These are phyloP conservation scores for Lampris incognitus DNA, from an alignment of 2,113 vertebrate species.

Conservation along the genomic window DNA sequence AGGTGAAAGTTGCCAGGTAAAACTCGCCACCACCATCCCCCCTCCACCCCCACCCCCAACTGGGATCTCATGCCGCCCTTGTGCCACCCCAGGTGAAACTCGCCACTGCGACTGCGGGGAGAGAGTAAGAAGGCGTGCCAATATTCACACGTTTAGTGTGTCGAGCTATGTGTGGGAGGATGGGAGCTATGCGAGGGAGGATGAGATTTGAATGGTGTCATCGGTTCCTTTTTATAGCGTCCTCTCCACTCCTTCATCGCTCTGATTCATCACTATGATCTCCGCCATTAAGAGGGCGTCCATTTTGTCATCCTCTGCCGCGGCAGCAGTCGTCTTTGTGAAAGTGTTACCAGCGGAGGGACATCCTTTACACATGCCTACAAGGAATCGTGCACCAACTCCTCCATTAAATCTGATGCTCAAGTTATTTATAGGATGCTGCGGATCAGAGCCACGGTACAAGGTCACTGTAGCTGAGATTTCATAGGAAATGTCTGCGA, in stretches of 20 bases:
- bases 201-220: slow-evolving; percentile 40
- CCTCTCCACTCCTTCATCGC: slow-evolving; percentile 46
- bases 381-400: slow-evolving; percentile 22
- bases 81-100: too few relatives aligned
- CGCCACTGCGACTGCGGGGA: background rate
- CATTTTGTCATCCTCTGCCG: slow-evolving; percentile 38
- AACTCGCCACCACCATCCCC: too few relatives aligned
- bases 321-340: background rate
- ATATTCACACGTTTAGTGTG: slow-evolving; percentile 41
- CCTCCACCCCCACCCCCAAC: too few relatives aligned
- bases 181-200: slow-evolving; percentile 43
- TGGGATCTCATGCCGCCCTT: too few relatives aligned
- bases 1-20: too few relatives aligned
- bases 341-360: background rate
- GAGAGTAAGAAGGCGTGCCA: slow-evolving; percentile 32
- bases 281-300: slow-evolving; percentile 31
- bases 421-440: slow-evolving; percentile 17
- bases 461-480: slow-evolving; percentile 37
- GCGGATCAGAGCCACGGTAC: slow-evolving; percentile 24
- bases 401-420: slow-evolving; percentile 57
- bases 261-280: slow-evolving; percentile 59
- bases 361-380: slow-evolving; percentile 30
- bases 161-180: slow-evolving; percentile 44
- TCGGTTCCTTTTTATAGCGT: slow-evolving; percentile 51
- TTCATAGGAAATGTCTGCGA: background rate